Percentiles rank a stretch among this genome's conserved stretches.
phyloP scores from a whole-genome alignment of 1,140 invertebrate genomes.

The Cotesia chilonis region DNA sequence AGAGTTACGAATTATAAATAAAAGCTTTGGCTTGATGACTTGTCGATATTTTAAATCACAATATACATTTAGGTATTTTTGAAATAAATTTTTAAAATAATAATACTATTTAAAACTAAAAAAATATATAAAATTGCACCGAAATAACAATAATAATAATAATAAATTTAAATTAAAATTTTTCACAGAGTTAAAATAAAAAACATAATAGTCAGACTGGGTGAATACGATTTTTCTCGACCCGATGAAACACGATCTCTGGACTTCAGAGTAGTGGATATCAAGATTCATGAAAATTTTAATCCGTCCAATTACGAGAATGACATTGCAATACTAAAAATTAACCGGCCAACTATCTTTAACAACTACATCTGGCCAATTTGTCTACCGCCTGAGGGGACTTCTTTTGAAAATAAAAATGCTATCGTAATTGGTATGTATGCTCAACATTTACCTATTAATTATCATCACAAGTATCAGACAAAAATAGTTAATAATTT shows the following conservation, averaged over 20 bases:
- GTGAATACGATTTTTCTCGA: constrained; percentile 79
- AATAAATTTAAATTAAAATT: neutral
- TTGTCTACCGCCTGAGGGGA: constrained; percentile 77
- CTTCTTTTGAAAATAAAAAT: constrained; percentile 71
- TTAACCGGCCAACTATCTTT: constrained; percentile 74
- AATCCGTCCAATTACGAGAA: constrained; percentile 74
- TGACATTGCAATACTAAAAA: constrained; percentile 82
- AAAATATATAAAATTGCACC: too few species aligned
- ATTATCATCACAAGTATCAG: too few species aligned
- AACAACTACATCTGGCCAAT: constrained; percentile 85
- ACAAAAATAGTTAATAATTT: too few species aligned
- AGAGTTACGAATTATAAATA: neutral
- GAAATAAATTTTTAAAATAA: too few species aligned
- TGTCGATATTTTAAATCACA: too few species aligned
- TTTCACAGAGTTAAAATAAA: constrained; percentile 67
- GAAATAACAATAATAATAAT: neutral
- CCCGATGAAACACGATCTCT: constrained; percentile 71
- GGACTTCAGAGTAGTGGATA: constrained; percentile 73
- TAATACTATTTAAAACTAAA: too few species aligned
- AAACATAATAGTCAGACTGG: constrained; percentile 77
- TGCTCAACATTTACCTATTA: neutral
- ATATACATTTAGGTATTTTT: too few species aligned
- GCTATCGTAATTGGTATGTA: constrained; percentile 74
- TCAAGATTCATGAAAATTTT: constrained; percentile 73
- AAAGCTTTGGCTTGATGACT: neutral